Evolutionary conservation across 2,888 invertebrate genomes (phyloP).

Genomic region (Pammene aurita): DNA sequence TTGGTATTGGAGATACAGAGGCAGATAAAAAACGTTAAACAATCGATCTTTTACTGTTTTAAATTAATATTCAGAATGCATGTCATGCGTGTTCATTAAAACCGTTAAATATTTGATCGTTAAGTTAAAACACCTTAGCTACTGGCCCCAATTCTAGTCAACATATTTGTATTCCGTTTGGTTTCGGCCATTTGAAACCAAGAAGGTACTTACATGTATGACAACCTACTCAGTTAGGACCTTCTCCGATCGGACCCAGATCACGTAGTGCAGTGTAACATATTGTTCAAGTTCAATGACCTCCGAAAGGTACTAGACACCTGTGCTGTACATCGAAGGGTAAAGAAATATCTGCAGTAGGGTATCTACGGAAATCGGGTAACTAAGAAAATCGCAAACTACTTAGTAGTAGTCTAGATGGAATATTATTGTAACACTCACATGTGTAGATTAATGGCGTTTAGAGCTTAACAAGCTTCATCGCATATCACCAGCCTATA

Average conservation of each 20-base stretch:
- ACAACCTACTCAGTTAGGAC: neutral
- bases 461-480: too few species aligned
- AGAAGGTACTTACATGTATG: neutral
- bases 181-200: neutral
- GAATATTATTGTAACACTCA: too few species aligned
- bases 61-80: too few species aligned
- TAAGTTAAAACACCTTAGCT: neutral
- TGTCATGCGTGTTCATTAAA: too few species aligned
- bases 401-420: too few species aligned
- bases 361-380: neutral
- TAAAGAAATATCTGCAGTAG: neutral
- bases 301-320: neutral
- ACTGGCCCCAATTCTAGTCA: neutral
- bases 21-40: too few species aligned
- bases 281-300: slow-evolving; percentile 11
- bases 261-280: slow-evolving; percentile 4
- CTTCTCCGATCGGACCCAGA: neutral
- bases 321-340: neutral
- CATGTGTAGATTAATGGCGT: too few species aligned
- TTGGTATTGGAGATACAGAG: too few species aligned
- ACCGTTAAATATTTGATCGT: too few species aligned
- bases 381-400: too few species aligned
- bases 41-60: too few species aligned
- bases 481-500: too few species aligned
- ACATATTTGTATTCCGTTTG: neutral